A percentile compares a stretch with the other conserved stretches of the same genome.
Conservation (phyloP, 2,888 invertebrate genomes). For the Drosophila planitibia region DNA sequence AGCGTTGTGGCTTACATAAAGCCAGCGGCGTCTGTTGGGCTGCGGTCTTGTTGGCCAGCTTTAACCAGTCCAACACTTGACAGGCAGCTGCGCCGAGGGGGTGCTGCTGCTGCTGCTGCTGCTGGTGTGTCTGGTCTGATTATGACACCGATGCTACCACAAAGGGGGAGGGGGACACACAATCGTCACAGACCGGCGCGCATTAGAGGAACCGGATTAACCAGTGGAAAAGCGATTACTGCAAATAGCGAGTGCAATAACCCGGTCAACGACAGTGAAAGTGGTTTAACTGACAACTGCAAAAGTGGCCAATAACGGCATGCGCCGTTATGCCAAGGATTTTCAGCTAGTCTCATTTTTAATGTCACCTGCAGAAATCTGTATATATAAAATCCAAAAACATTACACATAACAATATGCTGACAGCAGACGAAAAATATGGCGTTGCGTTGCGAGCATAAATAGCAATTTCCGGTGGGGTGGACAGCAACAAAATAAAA, state of each 20-base stretch:
- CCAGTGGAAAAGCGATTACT: constrained; percentile 70
- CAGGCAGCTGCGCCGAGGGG: not conserved
- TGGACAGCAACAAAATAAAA: constrained; percentile 14
- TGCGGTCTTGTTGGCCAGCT: constrained; percentile 29
- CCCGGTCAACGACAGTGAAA: constrained; percentile 78
- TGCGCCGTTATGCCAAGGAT: constrained; percentile 24
- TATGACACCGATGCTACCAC: constrained; percentile 69
- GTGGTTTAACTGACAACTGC: constrained; percentile 66
- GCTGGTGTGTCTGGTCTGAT: constrained; percentile 61
- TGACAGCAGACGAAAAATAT: constrained; percentile 23
- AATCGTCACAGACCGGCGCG: constrained; percentile 60
- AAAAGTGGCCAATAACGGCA: constrained; percentile 28
- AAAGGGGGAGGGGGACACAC: constrained; percentile 24
- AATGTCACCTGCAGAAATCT: not conserved
- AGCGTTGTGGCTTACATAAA: constrained; percentile 53
- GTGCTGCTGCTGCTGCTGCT: not conserved
- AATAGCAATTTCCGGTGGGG: constrained; percentile 70
- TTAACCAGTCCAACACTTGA: constrained; percentile 31
- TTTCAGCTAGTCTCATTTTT: not conserved
- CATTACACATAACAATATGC: constrained; percentile 1
- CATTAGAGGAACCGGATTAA: constrained; percentile 77
- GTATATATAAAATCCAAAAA: not conserved
- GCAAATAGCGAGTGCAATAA: constrained; percentile 73
- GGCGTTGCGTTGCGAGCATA: constrained; percentile 52
- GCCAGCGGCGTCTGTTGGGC: constrained; percentile 23